Percentiles rank a stretch among this genome's conserved stretches.
Conservation (phyloP, 30 jellyfish, hydroid and myxozoan genomes). For the Rhopilema esculentum region DNA sequence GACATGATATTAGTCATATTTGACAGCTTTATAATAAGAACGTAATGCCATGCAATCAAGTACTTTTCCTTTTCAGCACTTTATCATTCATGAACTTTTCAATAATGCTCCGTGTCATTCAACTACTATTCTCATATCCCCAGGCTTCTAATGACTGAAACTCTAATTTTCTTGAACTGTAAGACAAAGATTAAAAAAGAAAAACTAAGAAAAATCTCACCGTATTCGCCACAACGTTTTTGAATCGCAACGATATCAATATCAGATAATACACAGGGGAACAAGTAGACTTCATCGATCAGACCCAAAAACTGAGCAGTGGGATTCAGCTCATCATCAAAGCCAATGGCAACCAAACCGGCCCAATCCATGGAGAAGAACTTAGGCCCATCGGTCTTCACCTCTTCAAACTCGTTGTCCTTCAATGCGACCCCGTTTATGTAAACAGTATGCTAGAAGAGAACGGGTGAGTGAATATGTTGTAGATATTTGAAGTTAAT, state of each 20-base stretch:
- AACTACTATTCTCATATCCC: no score
- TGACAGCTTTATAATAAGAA: no score
- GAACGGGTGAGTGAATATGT: neutral
- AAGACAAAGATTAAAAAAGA: neutral
- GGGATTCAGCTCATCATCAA: constrained; percentile 47
- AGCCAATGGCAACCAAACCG: constrained; percentile 88
- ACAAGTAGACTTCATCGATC: constrained; percentile 88
- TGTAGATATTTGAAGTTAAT: neutral
- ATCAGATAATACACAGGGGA: constrained; percentile 85
- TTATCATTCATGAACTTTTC: no score
- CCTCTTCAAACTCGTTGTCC: constrained; percentile 36
- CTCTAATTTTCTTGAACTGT: no score
- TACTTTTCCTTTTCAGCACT: no score
- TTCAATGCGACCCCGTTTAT: constrained; percentile 76
- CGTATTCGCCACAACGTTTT: constrained; percentile 73
- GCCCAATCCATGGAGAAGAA: constrained; percentile 90
- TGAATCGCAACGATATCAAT: constrained; percentile 65
- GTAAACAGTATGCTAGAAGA: constrained; percentile 49
- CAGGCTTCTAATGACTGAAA: no score
- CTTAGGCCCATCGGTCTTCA: constrained; percentile 60
- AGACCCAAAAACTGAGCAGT: constrained; percentile 67
- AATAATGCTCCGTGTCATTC: no score
- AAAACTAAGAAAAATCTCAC: constrained; percentile 52
- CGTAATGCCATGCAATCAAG: no score
- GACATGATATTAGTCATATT: no score